These are phyloP conservation scores for Sebastolobus alascanus DNA, from an alignment of 2,797 vertebrate genomes.

Conservation along the genomic window DNA sequence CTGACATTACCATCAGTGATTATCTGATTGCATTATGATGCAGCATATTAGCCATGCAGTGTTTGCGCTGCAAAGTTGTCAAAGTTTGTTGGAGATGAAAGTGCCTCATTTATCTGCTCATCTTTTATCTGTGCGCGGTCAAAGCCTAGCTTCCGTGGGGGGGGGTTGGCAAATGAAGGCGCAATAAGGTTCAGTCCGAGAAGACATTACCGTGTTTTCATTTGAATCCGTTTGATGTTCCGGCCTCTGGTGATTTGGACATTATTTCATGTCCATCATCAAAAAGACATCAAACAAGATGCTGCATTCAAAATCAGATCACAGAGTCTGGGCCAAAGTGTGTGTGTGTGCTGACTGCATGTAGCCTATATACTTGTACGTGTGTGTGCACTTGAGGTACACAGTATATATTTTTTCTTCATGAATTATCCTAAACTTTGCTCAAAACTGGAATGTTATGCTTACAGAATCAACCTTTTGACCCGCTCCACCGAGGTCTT, in stretches of 20 bases:
- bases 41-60: conserved; percentile 53
- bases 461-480: conserved; percentile 40
- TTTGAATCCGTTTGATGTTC: conserved; percentile 82
- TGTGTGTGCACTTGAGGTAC: conserved; percentile 1
- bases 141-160: conserved; percentile 65
- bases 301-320: conserved; percentile 77
- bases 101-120: conserved; percentile 73
- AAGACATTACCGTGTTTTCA: conserved; percentile 79
- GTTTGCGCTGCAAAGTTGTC: conserved; percentile 67
- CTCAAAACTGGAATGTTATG: conserved; percentile 25
- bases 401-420: conserved; percentile 3
- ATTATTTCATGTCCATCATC: conserved; percentile 88
- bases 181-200: conserved; percentile 70
- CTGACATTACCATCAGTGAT: conserved; percentile 62
- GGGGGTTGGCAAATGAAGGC: conserved; percentile 71
- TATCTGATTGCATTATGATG: conserved; percentile 60
- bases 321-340: conserved; percentile 51
- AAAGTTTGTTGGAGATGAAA: conserved; percentile 77
- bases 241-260: conserved; percentile 80
- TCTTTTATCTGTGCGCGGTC: conserved; percentile 71
- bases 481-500: neutral
- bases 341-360: conserved; percentile 5
- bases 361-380: neutral
- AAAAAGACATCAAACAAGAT: conserved; percentile 86
- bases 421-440: conserved; percentile 35